Base-by-base conservation (phyloP, 1,140 invertebrate species). In the Dreissena polymorpha region DNA sequence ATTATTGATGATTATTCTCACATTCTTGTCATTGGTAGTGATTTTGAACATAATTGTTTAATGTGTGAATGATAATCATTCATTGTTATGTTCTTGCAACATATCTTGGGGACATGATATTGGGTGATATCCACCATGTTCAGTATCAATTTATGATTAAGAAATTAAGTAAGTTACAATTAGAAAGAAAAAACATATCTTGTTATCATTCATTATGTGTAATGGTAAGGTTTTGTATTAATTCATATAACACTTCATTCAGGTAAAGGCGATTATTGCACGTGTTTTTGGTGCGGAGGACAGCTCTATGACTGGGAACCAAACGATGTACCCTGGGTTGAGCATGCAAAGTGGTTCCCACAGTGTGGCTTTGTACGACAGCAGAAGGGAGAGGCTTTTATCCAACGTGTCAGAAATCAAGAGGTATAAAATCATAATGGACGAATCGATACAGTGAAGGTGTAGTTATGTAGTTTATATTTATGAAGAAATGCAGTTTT, bases 261-360 rank as follows among this genome's bases (percentile, higher is more conserved):
- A 86, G 86, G 86, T 25, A 70, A 86, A 57, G 86, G 86, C 12
- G 90, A 91, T 68, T 65, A 78, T 39, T 85, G 86, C n/a, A 89
- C 86, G 27, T 91, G 90, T 83, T 89, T 88, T 67, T 88, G 73
- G 76, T 91, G 90, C 76, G 86, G 88, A 25, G 89, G 87, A 12
- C 84, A 85, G 13, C 79, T 91, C 25, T 87, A 86, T 55, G 86
- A 89, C 65, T 91, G 90, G 90, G 85, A 89, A 10, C 81, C 83
- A 6, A 65, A 83, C 8, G 90, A 91, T 78, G 85, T 87, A 50
- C 86, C 88, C 6, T 83, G 80, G 80, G 80, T 74, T 29, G 80
- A 83, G 25, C 80, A 83, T 75, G 80, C 80, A 10, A 83, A 83
- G 29, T 83, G 80, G 80, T 83, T 83, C 72, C 51, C 80, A n/a